These are phyloP conservation scores for Tiliacea citrago DNA, from an alignment of 2,888 invertebrate genomes.

Conservation along the genomic window DNA sequence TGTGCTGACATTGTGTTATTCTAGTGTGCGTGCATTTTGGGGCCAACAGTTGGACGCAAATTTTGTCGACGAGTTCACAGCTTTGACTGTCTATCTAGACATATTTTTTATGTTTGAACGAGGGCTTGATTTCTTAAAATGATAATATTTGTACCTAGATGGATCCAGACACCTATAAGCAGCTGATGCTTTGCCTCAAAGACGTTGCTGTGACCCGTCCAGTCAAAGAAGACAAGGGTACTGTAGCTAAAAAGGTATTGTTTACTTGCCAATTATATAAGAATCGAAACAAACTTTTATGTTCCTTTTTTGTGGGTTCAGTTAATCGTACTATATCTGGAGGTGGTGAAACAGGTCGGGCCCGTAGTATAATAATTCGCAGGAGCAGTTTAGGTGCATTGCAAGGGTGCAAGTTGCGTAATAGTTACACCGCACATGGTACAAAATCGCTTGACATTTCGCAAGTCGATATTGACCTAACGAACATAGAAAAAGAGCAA, in stretches of 20 bases:
- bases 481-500: background rate
- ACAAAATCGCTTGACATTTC: background rate
- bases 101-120: background rate
- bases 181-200: conserved; percentile 83
- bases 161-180: conserved; percentile 82
- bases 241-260: conserved; percentile 79
- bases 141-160: conserved; percentile 71
- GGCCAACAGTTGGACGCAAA: no score
- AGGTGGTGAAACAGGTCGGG: background rate
- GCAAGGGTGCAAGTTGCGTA: background rate
- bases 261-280: background rate
- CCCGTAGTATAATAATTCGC: background rate
- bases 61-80: no score
- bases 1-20: no score
- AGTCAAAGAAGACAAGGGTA: conserved; percentile 77
- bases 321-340: background rate
- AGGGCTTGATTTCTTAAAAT: background rate
- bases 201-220: conserved; percentile 70
- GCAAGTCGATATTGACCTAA: background rate
- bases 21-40: no score
- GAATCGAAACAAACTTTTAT: background rate
- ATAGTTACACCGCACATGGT: no score
- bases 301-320: no score
- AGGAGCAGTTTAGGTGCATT: background rate
- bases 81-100: background rate